These are phyloP conservation scores for Phyllostomus hastatus DNA, from an alignment of 2,113 vertebrate genomes.

Conservation along the genomic window DNA sequence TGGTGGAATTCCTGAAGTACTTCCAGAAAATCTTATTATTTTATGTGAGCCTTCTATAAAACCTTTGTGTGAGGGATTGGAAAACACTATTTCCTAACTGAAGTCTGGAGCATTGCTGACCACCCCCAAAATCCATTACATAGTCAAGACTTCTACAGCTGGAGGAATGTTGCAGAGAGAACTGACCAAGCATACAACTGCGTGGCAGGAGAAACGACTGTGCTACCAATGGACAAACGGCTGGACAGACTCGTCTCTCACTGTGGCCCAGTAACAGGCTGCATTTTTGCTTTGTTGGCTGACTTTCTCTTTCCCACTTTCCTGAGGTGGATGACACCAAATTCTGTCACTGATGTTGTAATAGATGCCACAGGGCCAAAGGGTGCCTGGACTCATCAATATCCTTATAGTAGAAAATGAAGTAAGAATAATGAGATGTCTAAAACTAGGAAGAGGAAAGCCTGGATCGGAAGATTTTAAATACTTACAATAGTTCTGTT, in stretches of 20 bases:
- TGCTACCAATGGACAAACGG: slow-evolving; percentile 87
- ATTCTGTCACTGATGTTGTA: slow-evolving; percentile 89
- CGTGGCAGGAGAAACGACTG: slow-evolving; percentile 85
- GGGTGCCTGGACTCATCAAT: slow-evolving; percentile 80
- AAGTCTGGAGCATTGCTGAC: slow-evolving; percentile 82
- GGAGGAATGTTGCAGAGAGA: slow-evolving; percentile 95
- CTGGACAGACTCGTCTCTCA: slow-evolving; percentile 87
- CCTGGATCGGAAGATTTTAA: neutral
- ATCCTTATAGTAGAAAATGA: slow-evolving; percentile 39
- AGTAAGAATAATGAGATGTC: slow-evolving; percentile 39
- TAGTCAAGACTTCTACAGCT: slow-evolving; percentile 92
- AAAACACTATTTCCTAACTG: slow-evolving; percentile 87
- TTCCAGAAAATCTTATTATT: slow-evolving; percentile 89
- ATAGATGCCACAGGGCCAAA: slow-evolving; percentile 89
- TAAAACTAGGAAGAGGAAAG: slow-evolving; percentile 26
- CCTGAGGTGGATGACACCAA: slow-evolving; percentile 90
- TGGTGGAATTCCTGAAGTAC: slow-evolving; percentile 96
- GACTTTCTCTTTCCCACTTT: slow-evolving; percentile 89
- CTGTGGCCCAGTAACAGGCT: slow-evolving; percentile 93
- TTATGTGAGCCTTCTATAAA: slow-evolving; percentile 95
- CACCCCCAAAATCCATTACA: slow-evolving; percentile 85
- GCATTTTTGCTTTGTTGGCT: slow-evolving; percentile 92
- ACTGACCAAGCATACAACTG: slow-evolving; percentile 92
- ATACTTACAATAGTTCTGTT: slow-evolving; percentile 32
- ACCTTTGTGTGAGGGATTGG: slow-evolving; percentile 91